Percentiles rank a stretch among this genome's conserved stretches.
These are phyloP conservation scores for Resseliella maxima DNA, from an alignment of 2,888 invertebrate genomes.

Conservation along the genomic window DNA sequence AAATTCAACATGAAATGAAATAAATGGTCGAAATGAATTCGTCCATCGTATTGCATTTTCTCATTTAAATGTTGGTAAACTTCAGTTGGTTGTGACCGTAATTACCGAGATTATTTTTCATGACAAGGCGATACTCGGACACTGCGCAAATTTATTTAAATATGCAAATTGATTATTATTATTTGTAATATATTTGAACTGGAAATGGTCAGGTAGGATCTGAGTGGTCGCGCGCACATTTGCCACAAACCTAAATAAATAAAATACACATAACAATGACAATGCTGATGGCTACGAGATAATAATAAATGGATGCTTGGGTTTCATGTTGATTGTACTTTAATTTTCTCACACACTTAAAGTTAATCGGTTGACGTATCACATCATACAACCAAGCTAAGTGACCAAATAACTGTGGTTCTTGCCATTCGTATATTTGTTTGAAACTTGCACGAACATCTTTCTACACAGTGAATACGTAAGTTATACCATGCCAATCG, in stretches of 20 bases:
- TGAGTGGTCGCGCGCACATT: background rate
- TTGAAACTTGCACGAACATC: conserved; percentile 4
- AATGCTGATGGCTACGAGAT: background rate
- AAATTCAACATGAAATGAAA: background rate
- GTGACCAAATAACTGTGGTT: background rate
- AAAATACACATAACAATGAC: conserved; percentile 31
- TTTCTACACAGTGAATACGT: background rate
- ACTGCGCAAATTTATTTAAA: conserved; percentile 39
- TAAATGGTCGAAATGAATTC: background rate
- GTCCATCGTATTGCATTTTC: conserved; percentile 16
- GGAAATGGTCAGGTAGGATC: background rate
- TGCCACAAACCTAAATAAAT: conserved; percentile 34
- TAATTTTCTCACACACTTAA: conserved; percentile 53
- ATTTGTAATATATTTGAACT: conserved; percentile 31
- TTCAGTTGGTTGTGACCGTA: conserved; percentile 15
- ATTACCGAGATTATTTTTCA: conserved; percentile 49
- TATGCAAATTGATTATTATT: conserved; percentile 51
- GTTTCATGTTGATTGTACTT: conserved; percentile 39
- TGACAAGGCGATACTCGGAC: conserved; percentile 16
- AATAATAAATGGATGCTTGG: background rate
- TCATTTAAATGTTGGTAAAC: background rate
- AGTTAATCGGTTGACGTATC: conserved; percentile 53
- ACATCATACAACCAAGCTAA: conserved; percentile 3
- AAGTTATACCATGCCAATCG: background rate
- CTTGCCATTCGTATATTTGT: background rate